A percentile compares a stretch with the other conserved stretches of the same genome.
Evolutionary conservation across 2,113 vertebrate genomes (phyloP).

Genomic region (Pelobates fuscus): DNA sequence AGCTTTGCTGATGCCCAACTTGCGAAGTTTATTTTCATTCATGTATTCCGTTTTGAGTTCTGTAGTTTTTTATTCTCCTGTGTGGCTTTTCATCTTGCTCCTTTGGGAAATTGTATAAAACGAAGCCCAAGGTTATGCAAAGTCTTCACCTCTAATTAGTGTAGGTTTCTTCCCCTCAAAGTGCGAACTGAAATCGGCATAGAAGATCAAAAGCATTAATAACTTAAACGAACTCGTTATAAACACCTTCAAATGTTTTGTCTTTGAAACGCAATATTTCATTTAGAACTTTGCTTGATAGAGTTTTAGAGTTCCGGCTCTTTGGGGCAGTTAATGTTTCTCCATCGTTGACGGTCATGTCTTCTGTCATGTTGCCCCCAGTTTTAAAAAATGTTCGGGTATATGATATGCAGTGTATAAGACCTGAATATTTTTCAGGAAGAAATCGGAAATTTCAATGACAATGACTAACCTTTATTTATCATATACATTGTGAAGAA

Average conservation of each 20-base stretch:
- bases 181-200: background rate
- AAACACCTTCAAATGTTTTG: background rate
- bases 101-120: slow-evolving; percentile 16
- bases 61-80: background rate
- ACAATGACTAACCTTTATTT: too few species aligned
- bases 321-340: too few species aligned
- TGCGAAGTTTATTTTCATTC: slow-evolving; percentile 1
- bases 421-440: too few species aligned
- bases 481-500: too few species aligned
- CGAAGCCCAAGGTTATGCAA: slow-evolving; percentile 20
- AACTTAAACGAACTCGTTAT: slow-evolving; percentile 16
- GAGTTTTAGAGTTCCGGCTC: too few species aligned
- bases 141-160: slow-evolving; percentile 27
- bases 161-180: background rate
- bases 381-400: too few species aligned
- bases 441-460: too few species aligned
- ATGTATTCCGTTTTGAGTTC: background rate
- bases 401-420: too few species aligned
- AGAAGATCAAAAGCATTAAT: slow-evolving; percentile 43
- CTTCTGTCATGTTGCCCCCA: too few species aligned
- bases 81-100: slow-evolving; percentile 7
- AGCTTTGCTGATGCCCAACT: background rate
- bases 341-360: too few species aligned
- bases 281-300: too few species aligned
- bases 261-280: too few species aligned